Percentiles rank a stretch among this genome's conserved stretches.
These are phyloP conservation scores for Drosophila antonietae DNA, from an alignment of 2,888 invertebrate species.

Conservation along the genomic window DNA sequence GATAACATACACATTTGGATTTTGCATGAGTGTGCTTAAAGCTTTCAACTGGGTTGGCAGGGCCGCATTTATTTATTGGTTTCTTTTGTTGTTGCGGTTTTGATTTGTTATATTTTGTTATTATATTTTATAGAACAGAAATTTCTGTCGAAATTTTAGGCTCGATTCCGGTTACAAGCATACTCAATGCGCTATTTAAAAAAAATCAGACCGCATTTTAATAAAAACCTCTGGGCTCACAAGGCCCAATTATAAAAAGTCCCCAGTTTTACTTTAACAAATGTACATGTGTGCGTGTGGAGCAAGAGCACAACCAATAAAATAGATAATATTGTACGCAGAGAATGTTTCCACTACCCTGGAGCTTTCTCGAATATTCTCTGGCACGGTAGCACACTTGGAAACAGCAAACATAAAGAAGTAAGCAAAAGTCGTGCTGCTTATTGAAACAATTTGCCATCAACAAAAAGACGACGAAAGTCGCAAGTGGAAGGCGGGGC, in stretches of 20 bases:
- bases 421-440: conserved; percentile 1
- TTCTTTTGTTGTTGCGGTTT: conserved; percentile 67
- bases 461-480: conserved; percentile 1
- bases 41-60: conserved; percentile 53
- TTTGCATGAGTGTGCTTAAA: conserved; percentile 9
- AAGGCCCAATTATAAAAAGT: conserved; percentile 6
- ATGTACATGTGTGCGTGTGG: conserved; percentile 44
- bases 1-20: conserved; percentile 17
- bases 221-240: neutral
- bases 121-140: conserved; percentile 45
- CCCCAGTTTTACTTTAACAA: neutral
- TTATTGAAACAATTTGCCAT: conserved; percentile 1
- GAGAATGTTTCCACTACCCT: conserved; percentile 30
- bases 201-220: neutral
- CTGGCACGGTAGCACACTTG: conserved; percentile 12
- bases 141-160: conserved; percentile 40
- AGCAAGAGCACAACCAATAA: conserved; percentile 12
- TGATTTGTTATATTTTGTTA: conserved; percentile 68
- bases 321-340: conserved; percentile 18
- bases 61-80: conserved; percentile 54
- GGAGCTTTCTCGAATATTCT: conserved; percentile 62
- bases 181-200: conserved; percentile 20
- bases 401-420: conserved; percentile 1
- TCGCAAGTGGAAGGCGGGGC: neutral
- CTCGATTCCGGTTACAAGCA: conserved; percentile 34